Base-by-base conservation (phyloP, 2,888 invertebrate genomes). In the Lasioglossum oenotherae region DNA sequence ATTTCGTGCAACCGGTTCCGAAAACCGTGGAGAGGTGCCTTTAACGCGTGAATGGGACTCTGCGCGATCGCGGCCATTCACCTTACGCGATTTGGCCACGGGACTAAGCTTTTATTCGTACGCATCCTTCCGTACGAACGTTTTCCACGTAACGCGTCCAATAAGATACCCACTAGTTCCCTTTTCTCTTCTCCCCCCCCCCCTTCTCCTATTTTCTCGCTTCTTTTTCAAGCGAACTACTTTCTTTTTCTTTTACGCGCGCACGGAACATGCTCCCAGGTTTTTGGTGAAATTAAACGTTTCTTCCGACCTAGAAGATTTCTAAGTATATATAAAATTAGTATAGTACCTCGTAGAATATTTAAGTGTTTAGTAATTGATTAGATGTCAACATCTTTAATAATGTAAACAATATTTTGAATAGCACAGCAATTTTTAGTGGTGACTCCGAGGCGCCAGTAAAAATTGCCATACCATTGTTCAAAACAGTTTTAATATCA, bases 1-100 rank as follows among this genome's bases (percentile, higher is more conserved):
- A 92, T 92, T 92, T 92, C 90, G 87, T 87, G 90, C 88, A 92
- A 93, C 92, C 92, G 92, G 92, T 92, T 92, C 90, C 90, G 88
- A 91, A 92, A 92, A 92, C 89, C 67, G 67, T 67, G 87, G 87
- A 90, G 87, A 92, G 90, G 86, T 87, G 89, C 88, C 87, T 91
- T 90, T 89, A 89, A 90, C 90, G 91, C 89, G 87, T 92, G 92
- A 92, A 92, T 92, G 91, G 89, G 88, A 89, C 87, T 73, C 73
- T 87, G 87, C 86, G 87, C 78, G 88, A 74, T 64, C 80, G 78
- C 44, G 92, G 91, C 88, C 93, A 91, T 92, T 92, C 91, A 91
- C 92, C 92, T 91, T 74, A 4, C n/a, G 64, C 67, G 82, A 85
- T 85, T 87, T 82, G 77, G 74, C 71, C 75, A 76, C 72, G 78